Conservation (phyloP, 2,113 vertebrate genomes). For the Chrysemys picta region DNA sequence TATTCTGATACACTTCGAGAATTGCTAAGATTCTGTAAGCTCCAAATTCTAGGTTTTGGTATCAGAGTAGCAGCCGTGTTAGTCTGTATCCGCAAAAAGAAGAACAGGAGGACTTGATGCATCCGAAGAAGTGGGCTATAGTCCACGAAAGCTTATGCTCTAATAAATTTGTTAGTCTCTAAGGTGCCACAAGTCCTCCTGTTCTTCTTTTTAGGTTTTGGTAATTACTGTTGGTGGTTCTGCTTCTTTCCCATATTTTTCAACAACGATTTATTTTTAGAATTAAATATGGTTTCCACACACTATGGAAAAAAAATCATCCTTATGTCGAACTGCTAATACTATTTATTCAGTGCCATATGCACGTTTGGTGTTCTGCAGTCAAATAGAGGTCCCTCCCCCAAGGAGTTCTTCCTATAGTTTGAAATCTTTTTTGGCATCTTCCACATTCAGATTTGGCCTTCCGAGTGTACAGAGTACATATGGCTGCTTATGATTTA, state of each 20-base stretch:
- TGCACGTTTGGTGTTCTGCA: not conserved
- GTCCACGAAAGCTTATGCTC: too few species aligned
- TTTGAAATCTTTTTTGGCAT: not conserved
- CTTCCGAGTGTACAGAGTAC: not conserved
- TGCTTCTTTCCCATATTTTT: not conserved
- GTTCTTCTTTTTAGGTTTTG: too few species aligned
- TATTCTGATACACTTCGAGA: not conserved
- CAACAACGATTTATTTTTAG: not conserved
- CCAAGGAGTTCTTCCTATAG: not conserved
- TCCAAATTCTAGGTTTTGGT: not conserved
- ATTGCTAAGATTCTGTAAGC: not conserved
- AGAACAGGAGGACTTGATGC: too few species aligned
- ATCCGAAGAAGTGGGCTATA: too few species aligned
- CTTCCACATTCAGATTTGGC: constrained; percentile 1
- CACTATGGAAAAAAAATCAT: not conserved
- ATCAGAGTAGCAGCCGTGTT: too few species aligned
- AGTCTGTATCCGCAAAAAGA: too few species aligned
- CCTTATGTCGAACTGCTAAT: not conserved
- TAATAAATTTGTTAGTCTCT: too few species aligned
- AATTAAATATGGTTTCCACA: not conserved
- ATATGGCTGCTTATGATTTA: not conserved
- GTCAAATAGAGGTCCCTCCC: not conserved
- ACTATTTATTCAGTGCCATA: not conserved
- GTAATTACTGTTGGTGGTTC: not conserved
- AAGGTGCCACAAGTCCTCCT: too few species aligned